A percentile compares a stretch with the other conserved stretches of the same genome.
Conservation (phyloP, 92 coral and sea anemone species). For the Phenganax marumi region DNA sequence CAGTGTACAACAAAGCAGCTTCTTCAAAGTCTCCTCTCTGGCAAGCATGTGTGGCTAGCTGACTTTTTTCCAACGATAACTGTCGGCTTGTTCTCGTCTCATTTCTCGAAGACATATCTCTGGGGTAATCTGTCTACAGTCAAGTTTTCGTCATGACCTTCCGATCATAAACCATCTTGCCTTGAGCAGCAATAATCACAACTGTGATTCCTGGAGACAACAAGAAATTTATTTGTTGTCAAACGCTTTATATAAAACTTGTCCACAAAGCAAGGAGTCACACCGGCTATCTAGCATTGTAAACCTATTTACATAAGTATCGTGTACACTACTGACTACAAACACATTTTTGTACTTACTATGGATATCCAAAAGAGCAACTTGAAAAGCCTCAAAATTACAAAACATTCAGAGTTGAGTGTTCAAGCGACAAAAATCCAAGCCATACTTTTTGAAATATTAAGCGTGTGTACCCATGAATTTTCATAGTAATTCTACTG, state of each 20-base stretch:
- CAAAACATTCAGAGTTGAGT: background rate
- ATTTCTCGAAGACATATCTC: conserved; percentile 18
- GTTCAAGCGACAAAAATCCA: background rate
- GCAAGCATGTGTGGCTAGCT: conserved; percentile 87
- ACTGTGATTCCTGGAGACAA: background rate
- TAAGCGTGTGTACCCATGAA: background rate
- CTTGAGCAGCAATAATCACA: background rate
- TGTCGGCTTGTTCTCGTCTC: conserved; percentile 45
- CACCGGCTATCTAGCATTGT: background rate
- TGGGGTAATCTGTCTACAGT: conserved; percentile 10
- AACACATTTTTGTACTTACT: conserved; percentile 2
- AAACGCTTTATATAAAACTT: background rate
- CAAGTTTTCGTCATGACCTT: background rate
- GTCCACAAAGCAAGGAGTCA: conserved; percentile 2
- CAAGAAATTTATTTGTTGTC: background rate
- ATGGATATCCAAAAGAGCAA: background rate
- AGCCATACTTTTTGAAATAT: background rate
- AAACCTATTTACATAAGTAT: conserved; percentile 8
- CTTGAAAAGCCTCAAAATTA: conserved; percentile 6
- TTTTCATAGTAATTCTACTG: background rate
- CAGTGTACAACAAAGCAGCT: conserved; percentile 83
- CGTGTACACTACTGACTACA: background rate
- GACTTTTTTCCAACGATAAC: conserved; percentile 71
- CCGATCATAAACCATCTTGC: background rate
- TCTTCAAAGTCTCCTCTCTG: conserved; percentile 76